phyloP scores from a whole-genome alignment of 2,888 invertebrate genomes.

The Rotaria macrura region DNA sequence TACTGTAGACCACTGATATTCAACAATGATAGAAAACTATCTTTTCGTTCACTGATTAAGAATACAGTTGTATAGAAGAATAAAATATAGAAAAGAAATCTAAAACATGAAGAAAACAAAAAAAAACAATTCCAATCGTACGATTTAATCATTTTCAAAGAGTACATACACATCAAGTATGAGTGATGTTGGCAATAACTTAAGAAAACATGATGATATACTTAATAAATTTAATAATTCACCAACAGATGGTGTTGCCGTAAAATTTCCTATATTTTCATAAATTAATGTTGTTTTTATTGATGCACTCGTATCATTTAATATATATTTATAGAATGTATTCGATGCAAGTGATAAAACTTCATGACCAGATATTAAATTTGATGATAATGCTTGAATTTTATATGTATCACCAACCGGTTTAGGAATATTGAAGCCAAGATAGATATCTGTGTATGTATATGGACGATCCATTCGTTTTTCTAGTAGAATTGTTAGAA shows the following conservation, averaged over 20 bases:
- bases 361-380: not conserved
- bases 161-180: not conserved
- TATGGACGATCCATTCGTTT: not conserved
- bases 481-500: not conserved
- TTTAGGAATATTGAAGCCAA: not conserved
- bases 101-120: not conserved
- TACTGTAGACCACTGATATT: conserved; percentile 16
- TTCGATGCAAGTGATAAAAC: not conserved
- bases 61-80: not conserved
- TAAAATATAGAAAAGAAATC: not conserved
- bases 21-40: not conserved
- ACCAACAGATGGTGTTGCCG: not conserved
- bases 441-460: not conserved
- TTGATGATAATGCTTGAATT: not conserved
- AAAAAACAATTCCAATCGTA: no score
- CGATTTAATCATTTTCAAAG: no score
- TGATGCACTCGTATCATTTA: not conserved
- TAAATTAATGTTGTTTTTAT: not conserved
- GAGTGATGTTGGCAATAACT: not conserved
- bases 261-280: not conserved
- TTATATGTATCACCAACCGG: not conserved
- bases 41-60: not conserved
- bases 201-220: not conserved
- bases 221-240: not conserved
- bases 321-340: not conserved